Conservation (phyloP, 2,797 vertebrate species). For the Rhinichthys osculus region DNA sequence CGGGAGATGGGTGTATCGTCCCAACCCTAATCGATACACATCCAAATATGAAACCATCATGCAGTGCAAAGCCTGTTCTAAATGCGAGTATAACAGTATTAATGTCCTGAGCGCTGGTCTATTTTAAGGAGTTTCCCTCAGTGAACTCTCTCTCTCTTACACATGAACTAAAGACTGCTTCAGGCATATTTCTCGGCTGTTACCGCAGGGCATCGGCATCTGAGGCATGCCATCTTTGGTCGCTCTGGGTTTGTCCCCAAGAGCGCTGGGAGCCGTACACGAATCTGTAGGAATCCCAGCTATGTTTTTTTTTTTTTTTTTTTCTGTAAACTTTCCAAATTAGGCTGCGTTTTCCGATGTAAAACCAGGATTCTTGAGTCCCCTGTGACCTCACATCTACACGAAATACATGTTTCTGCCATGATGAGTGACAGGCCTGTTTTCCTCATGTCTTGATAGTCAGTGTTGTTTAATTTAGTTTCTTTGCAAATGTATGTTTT, state of each 20-base stretch:
- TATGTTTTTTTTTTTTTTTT: slow-evolving; percentile 76
- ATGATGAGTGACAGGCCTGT: slow-evolving; percentile 73
- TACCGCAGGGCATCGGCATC: slow-evolving; percentile 70
- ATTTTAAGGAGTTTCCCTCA: slow-evolving; percentile 29
- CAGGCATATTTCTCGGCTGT: slow-evolving; percentile 55
- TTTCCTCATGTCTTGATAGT: slow-evolving; percentile 76
- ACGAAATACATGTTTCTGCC: slow-evolving; percentile 80
- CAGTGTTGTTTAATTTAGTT: background rate
- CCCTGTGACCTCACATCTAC: slow-evolving; percentile 74
- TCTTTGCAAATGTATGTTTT: background rate
- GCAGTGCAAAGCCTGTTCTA: background rate
- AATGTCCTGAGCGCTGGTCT: background rate
- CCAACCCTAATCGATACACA: too few species aligned
- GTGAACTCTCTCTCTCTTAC: slow-evolving; percentile 10
- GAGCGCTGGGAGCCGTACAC: slow-evolving; percentile 69
- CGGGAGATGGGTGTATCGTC: too few species aligned
- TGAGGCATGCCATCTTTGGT: slow-evolving; percentile 67
- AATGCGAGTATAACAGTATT: background rate
- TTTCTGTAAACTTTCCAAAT: slow-evolving; percentile 93
- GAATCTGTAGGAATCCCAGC: slow-evolving; percentile 81
- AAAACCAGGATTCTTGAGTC: slow-evolving; percentile 80
- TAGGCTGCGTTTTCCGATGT: slow-evolving; percentile 87
- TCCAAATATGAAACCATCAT: too few species aligned
- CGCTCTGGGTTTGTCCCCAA: slow-evolving; percentile 64
- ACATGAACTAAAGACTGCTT: slow-evolving; percentile 47